A percentile compares a stretch with the other conserved stretches of the same genome.
Conservation (phyloP, 2,797 vertebrate genomes). For the Melanitta fusca region DNA sequence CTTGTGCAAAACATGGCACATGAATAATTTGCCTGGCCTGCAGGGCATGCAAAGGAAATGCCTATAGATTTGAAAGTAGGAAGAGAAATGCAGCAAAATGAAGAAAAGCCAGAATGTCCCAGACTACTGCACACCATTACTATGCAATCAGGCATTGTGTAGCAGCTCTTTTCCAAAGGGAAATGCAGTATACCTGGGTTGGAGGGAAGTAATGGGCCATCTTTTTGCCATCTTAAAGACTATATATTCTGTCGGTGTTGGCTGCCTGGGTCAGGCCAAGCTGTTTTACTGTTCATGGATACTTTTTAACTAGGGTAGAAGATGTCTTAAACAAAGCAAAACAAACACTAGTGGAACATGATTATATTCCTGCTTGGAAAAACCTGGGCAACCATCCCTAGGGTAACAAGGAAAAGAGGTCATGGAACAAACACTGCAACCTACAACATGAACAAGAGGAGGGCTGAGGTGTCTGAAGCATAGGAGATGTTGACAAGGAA, state of each 20-base stretch:
- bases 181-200: neutral
- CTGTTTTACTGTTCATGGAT: conserved; percentile 6
- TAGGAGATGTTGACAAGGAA: neutral
- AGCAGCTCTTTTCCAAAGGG: neutral
- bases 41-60: neutral
- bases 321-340: conserved; percentile 28
- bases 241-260: neutral
- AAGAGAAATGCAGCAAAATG: neutral
- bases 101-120: neutral
- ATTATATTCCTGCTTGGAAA: conserved; percentile 55
- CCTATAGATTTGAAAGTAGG: neutral
- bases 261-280: neutral
- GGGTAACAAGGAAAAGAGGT: conserved; percentile 51
- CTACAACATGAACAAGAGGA: conserved; percentile 5
- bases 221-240: neutral
- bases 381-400: conserved; percentile 55
- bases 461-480: neutral
- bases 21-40: neutral
- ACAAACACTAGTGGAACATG: conserved; percentile 22
- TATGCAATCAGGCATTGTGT: neutral
- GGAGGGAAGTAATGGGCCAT: neutral
- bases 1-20: neutral
- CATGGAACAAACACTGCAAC: conserved; percentile 32
- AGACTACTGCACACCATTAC: neutral
- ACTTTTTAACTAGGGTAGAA: conserved; percentile 29